Conservation (phyloP, 64 coral and sea anemone genomes). For the Hydrozoanthus tunicans region DNA sequence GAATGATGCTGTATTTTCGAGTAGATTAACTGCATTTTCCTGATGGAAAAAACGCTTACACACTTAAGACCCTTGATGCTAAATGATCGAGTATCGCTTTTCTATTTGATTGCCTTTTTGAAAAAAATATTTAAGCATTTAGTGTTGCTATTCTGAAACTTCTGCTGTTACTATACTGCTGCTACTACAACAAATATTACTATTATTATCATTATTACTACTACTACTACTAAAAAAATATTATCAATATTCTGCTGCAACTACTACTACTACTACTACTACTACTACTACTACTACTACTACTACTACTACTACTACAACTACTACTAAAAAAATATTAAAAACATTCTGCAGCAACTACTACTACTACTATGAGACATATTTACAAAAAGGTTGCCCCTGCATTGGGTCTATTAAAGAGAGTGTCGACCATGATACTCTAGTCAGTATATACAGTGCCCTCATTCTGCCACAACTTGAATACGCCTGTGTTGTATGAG, state of each 20-base stretch:
- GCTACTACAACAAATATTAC: not conserved
- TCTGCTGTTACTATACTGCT: not conserved
- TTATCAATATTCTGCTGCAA: not conserved
- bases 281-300: constrained; percentile 1
- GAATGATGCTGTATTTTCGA: constrained; percentile 76
- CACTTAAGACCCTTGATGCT: too few species aligned
- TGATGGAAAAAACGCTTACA: not conserved
- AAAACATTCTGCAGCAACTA: not conserved
- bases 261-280: not conserved
- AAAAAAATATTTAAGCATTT: not conserved
- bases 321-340: not conserved
- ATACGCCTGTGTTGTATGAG: too few species aligned
- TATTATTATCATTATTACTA: not conserved
- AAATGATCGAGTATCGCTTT: not conserved
- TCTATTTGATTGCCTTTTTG: not conserved
- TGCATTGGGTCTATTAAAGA: too few species aligned
- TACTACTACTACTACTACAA: not conserved
- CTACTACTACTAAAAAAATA: not conserved
- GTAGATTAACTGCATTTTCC: constrained; percentile 82
- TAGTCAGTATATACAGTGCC: too few species aligned
- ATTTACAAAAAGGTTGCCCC: too few species aligned
- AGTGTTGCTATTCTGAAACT: too few species aligned
- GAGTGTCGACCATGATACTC: too few species aligned
- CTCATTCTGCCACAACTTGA: too few species aligned
- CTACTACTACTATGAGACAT: not conserved